Conservation (phyloP, 1,140 invertebrate species). For the Phymorhynchus buccinoides region DNA sequence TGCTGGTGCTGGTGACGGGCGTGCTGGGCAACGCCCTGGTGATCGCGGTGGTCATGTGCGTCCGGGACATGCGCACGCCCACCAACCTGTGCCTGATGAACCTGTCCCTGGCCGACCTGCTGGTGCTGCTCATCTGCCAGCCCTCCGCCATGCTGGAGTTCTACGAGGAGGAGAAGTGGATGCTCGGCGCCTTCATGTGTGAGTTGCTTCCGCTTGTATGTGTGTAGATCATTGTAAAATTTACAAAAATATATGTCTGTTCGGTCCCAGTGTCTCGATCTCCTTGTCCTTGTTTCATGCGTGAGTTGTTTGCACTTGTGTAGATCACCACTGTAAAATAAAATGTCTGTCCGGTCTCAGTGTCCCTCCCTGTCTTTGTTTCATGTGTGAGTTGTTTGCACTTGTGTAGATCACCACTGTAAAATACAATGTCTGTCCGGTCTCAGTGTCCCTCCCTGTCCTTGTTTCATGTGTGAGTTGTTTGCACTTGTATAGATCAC, state of each 20-base stretch:
- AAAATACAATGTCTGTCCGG: too few species aligned
- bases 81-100: constrained; percentile 90
- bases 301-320: not conserved
- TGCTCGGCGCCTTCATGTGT: constrained; percentile 60
- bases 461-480: not conserved
- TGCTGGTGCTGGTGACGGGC: constrained; percentile 78
- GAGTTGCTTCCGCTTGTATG: constrained; percentile 45
- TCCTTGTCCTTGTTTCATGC: not conserved
- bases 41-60: constrained; percentile 90
- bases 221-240: not conserved
- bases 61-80: constrained; percentile 93
- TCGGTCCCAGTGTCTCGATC: not conserved
- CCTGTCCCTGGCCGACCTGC: constrained; percentile 59
- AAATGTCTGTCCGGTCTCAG: too few species aligned
- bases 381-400: not conserved
- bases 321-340: too few species aligned
- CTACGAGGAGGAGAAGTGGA: constrained; percentile 59
- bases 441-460: not conserved
- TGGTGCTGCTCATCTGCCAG: constrained; percentile 60
- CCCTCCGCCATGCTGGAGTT: constrained; percentile 60
- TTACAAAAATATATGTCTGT: not conserved
- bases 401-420: too few species aligned
- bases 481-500: not conserved
- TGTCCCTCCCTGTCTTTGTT: not conserved
- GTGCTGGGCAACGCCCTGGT: constrained; percentile 92